Percentiles rank a stretch among this genome's conserved stretches.
Conservation (phyloP, 2,888 invertebrate genomes). For the Eupithecia centaureata region DNA sequence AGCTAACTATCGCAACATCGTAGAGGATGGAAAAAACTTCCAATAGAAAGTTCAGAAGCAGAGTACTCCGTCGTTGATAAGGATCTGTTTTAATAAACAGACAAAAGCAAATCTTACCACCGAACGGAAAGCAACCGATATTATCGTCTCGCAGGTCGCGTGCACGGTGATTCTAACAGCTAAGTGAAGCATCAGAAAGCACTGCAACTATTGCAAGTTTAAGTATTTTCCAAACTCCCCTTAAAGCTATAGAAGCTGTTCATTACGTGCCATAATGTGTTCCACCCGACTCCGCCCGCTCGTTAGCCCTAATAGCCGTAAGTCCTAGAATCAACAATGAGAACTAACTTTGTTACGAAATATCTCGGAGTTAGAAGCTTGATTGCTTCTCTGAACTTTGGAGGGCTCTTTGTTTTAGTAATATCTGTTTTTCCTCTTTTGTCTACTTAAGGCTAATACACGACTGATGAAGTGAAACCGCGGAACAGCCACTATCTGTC, state of each 20-base stretch:
- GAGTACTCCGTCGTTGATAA: neutral
- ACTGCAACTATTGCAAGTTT: neutral
- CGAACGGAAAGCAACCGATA: neutral
- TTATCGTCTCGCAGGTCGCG: neutral
- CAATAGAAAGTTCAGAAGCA: neutral
- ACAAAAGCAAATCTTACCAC: neutral
- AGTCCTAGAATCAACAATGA: constrained; percentile 21
- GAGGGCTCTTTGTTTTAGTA: constrained; percentile 1
- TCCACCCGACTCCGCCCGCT: constrained; percentile 6
- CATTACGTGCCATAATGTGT: neutral
- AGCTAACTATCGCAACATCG: neutral
- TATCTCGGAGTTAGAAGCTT: constrained; percentile 17
- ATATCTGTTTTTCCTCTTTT: constrained; percentile 7
- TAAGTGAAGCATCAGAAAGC: neutral
- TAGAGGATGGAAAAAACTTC: neutral
- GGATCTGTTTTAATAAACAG: neutral
- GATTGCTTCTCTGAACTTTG: constrained; percentile 16
- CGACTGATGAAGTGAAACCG: neutral
- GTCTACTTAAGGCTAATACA: neutral
- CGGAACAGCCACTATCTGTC: too few species aligned
- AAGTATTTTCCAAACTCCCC: neutral
- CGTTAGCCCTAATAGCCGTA: constrained; percentile 21
- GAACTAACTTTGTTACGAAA: constrained; percentile 11
- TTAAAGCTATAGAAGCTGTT: neutral
- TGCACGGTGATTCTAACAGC: too few species aligned